These are phyloP conservation scores for Danaus chrysippus DNA, from an alignment of 2,888 invertebrate species.

Conservation along the genomic window DNA sequence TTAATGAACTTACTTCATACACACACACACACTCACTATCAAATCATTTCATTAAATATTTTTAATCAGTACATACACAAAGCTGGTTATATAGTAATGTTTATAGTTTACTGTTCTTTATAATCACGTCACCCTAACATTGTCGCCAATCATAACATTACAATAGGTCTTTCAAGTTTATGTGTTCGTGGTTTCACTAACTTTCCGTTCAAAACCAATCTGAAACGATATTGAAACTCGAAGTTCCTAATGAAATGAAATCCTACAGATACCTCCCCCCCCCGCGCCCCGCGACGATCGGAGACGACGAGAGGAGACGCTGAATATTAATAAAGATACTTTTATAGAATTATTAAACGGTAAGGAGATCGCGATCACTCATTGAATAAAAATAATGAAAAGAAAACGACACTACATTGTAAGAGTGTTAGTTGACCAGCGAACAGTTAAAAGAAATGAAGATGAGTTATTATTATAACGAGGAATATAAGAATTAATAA, in stretches of 20 bases:
- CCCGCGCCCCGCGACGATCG: not conserved
- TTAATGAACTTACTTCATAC: not conserved
- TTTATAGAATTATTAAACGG: not conserved
- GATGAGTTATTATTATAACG: too few species aligned
- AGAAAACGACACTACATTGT: too few species aligned
- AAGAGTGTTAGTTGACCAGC: too few species aligned
- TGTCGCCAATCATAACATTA: not conserved
- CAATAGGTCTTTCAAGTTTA: not conserved
- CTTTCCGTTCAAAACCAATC: slow-evolving; percentile 19
- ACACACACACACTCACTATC: not conserved
- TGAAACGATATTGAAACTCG: slow-evolving; percentile 15
- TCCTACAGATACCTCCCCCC: slow-evolving; percentile 11
- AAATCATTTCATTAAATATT: too few species aligned
- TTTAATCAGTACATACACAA: too few species aligned
- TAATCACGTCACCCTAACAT: not conserved
- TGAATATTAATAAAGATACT: not conserved
- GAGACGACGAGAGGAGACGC: not conserved
- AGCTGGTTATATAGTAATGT: too few species aligned
- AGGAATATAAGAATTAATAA: too few species aligned
- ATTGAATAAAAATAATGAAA: too few species aligned
- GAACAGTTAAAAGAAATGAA: too few species aligned
- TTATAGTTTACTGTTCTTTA: not conserved
- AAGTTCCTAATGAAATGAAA: slow-evolving; percentile 26
- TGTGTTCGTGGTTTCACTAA: slow-evolving; percentile 18
- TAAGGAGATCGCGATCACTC: too few species aligned